Evolutionary conservation across 2,113 vertebrate species (phyloP), one percentile per base, ranked within the genome.

Genomic region (Hippocampus barbouri): DNA sequence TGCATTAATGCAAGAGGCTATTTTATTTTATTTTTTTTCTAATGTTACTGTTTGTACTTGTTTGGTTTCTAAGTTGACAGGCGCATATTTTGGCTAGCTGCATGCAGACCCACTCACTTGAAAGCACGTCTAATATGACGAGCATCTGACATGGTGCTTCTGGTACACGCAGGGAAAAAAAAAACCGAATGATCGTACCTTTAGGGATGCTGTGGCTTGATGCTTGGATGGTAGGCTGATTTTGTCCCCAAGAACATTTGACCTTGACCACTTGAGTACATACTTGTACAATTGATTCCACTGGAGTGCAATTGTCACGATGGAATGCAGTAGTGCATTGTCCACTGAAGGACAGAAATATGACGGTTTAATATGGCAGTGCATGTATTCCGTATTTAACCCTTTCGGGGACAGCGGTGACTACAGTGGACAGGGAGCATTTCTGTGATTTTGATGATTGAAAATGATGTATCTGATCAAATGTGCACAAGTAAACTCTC

Each of bases 11-110:
- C 71, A 69, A 23, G 34, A 45, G 71, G 66, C 80, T 73, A 70
- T 64, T 72, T 53, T 76, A 85, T 51, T 51, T 51, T 5, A 18
- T 51, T 54, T 54, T n/a, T 86, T 54, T 86, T 61, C 69, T 69
- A 62, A 71, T 45, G 71, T 70, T 78, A 23, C 74, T 85, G 71
- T 86, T 84, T 72, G 66, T 73, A 23, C 66, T 66, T 77, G 76
- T 82, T 84, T 82, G 70, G 66, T 72, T 77, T 78, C 67, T 51
- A 77, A 63, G 60, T 70, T 70, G 60, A 78, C 78, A 76, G 78
- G 70, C 68, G 63, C 59, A 27, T 67, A 71, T 80, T 63, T 81
- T 79, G 71, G 23, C 34, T 80, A 20, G 41, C 68, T 65, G 62
- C 71, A 68, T 34, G 63, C 68, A 59, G 30, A 56, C 67, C 27